Percentiles rank a stretch among this genome's conserved stretches.
Evolutionary conservation across 1,140 invertebrate species (phyloP).

Genomic region (Eufriesea mexicana): DNA sequence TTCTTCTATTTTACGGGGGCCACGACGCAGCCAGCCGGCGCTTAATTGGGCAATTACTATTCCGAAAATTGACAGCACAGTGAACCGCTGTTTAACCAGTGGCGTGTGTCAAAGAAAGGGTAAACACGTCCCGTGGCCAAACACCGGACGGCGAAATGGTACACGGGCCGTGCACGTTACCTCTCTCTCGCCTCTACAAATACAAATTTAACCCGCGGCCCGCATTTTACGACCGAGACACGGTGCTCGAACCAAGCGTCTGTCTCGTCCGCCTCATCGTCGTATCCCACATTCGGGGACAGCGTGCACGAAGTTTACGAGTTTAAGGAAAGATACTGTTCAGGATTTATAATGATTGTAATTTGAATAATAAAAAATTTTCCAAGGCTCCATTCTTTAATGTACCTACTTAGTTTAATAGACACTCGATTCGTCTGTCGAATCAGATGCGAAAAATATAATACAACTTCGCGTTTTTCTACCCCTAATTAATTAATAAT

Average conservation of each 20-base stretch:
- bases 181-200: slow-evolving; percentile 57
- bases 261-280: slow-evolving; percentile 32
- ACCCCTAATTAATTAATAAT: too few relatives aligned
- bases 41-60: slow-evolving; percentile 36
- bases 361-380: too few relatives aligned
- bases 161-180: slow-evolving; percentile 30
- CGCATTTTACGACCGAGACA: slow-evolving; percentile 69
- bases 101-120: slow-evolving; percentile 36
- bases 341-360: too few relatives aligned
- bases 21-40: neutral
- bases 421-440: too few relatives aligned
- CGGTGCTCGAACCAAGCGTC: slow-evolving; percentile 60
- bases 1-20: slow-evolving; percentile 17
- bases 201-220: slow-evolving; percentile 73
- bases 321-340: too few relatives aligned
- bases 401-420: too few relatives aligned
- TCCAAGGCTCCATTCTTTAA: too few relatives aligned
- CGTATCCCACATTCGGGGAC: slow-evolving; percentile 12
- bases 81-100: slow-evolving; percentile 20
- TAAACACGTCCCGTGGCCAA: slow-evolving; percentile 7
- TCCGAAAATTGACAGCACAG: slow-evolving; percentile 19
- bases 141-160: slow-evolving; percentile 25
- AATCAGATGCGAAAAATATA: too few relatives aligned
- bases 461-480: too few relatives aligned
- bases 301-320: slow-evolving; percentile 32